These are phyloP conservation scores for Hydrozoanthus gracilis DNA, from an alignment of 92 coral and sea anemone genomes.

Conservation along the genomic window DNA sequence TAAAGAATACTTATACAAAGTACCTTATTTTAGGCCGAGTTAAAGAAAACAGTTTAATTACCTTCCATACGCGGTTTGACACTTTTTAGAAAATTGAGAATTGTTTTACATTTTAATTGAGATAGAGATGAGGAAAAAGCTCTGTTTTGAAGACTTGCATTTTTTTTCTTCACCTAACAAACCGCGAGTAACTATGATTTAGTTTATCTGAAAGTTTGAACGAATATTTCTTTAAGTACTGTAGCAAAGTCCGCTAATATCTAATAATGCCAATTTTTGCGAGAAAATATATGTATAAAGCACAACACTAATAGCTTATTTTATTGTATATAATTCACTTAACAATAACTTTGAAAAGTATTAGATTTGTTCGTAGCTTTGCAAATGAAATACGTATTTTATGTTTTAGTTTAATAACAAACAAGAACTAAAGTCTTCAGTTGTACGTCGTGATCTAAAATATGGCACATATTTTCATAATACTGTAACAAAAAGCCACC, in stretches of 20 bases:
- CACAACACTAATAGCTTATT: constrained; percentile 20
- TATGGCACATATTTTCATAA: not conserved
- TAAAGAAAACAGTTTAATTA: too few relatives aligned
- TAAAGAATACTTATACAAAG: not conserved
- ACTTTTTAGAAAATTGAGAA: too few relatives aligned
- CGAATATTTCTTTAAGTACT: not conserved
- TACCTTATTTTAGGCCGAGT: too few relatives aligned
- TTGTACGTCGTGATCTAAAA: not conserved
- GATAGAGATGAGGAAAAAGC: too few relatives aligned
- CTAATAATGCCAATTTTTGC: not conserved
- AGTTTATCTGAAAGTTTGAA: not conserved
- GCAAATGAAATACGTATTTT: not conserved
- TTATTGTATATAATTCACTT: constrained; percentile 19
- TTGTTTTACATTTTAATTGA: too few relatives aligned
- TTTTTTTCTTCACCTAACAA: too few relatives aligned
- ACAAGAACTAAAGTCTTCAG: not conserved
- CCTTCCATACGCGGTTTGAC: too few relatives aligned
- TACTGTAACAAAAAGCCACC: not conserved
- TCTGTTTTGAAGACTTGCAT: too few relatives aligned
- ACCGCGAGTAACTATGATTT: too few relatives aligned
- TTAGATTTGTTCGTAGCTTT: not conserved
- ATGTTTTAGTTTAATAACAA: not conserved
- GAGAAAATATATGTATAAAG: constrained; percentile 25
- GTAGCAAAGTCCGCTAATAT: not conserved
- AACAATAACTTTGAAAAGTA: not conserved